These are phyloP conservation scores for Pandemis cinnamomeana DNA, from an alignment of 2,888 invertebrate genomes.

Conservation along the genomic window DNA sequence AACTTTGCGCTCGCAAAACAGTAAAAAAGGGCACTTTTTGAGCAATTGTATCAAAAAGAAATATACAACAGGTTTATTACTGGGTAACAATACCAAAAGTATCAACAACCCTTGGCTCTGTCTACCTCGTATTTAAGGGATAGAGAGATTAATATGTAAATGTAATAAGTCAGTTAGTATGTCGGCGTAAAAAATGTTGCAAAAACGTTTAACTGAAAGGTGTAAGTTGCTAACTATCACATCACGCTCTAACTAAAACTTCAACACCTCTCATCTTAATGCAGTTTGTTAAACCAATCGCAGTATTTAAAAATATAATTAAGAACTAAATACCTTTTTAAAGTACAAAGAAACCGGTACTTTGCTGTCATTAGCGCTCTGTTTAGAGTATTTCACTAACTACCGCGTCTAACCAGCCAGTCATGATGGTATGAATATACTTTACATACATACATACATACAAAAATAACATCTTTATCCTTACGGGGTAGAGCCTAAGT, in stretches of 20 bases:
- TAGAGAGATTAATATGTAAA: too few relatives aligned
- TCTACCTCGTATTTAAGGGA: too few relatives aligned
- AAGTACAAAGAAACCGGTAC: slow-evolving; percentile 34
- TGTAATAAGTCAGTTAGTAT: too few relatives aligned
- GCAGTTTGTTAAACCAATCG: slow-evolving; percentile 28
- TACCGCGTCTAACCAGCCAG: slow-evolving; percentile 26
- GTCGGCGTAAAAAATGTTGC: too few relatives aligned
- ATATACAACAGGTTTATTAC: too few relatives aligned
- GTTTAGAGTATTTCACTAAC: slow-evolving; percentile 39
- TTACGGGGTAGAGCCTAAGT: neutral
- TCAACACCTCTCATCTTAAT: slow-evolving; percentile 19
- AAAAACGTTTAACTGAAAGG: too few relatives aligned
- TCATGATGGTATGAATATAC: slow-evolving; percentile 14
- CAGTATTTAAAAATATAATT: slow-evolving; percentile 35
- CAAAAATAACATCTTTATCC: slow-evolving; percentile 9
- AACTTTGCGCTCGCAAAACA: too few relatives aligned
- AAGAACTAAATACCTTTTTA: slow-evolving; percentile 34
- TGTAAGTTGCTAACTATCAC: neutral
- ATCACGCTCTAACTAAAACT: slow-evolving; percentile 3
- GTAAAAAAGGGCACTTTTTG: too few relatives aligned
- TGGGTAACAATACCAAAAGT: too few relatives aligned
- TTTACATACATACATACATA: neutral
- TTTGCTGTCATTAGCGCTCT: slow-evolving; percentile 29
- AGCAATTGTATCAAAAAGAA: too few relatives aligned
- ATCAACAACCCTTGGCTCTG: too few relatives aligned